phyloP scores from a whole-genome alignment of 1,140 invertebrate species.

The Psix sp. region DNA sequence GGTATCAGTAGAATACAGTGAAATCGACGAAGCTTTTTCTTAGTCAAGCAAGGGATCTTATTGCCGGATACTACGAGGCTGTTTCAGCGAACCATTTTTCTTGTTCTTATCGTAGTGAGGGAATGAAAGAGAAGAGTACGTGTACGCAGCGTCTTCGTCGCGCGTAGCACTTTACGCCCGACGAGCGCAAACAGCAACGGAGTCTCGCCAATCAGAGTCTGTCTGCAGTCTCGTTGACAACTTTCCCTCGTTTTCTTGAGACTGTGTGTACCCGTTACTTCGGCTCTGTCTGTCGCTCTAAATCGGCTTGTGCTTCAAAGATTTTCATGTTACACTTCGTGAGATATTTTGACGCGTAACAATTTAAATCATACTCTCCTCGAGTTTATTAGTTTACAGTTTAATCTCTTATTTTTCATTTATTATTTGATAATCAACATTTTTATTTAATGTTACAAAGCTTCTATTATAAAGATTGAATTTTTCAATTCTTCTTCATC shows the following conservation, averaged over 20 bases:
- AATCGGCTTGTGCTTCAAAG: constrained; percentile 31
- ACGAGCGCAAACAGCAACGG: constrained; percentile 41
- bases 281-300: constrained; percentile 24
- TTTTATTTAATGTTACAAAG: too few relatives aligned
- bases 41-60: constrained; percentile 35
- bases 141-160: constrained; percentile 36
- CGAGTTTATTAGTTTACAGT: not conserved
- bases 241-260: constrained; percentile 47
- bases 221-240: constrained; percentile 51
- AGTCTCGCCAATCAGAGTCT: constrained; percentile 45
- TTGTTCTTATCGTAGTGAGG: constrained; percentile 28
- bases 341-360: constrained; percentile 27
- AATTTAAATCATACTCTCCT: constrained; percentile 2
- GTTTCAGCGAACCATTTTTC: constrained; percentile 50
- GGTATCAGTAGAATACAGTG: constrained; percentile 12
- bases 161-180: constrained; percentile 48
- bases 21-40: constrained; percentile 39
- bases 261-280: constrained; percentile 35
- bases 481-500: too few relatives aligned
- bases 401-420: too few relatives aligned
- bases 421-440: too few relatives aligned
- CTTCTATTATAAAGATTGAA: too few relatives aligned
- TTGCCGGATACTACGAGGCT: constrained; percentile 40
- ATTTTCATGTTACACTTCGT: constrained; percentile 27
- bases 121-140: constrained; percentile 33